Base-by-base conservation (phyloP, 2,113 vertebrate genomes). In the Prochilodus magdalenae region DNA sequence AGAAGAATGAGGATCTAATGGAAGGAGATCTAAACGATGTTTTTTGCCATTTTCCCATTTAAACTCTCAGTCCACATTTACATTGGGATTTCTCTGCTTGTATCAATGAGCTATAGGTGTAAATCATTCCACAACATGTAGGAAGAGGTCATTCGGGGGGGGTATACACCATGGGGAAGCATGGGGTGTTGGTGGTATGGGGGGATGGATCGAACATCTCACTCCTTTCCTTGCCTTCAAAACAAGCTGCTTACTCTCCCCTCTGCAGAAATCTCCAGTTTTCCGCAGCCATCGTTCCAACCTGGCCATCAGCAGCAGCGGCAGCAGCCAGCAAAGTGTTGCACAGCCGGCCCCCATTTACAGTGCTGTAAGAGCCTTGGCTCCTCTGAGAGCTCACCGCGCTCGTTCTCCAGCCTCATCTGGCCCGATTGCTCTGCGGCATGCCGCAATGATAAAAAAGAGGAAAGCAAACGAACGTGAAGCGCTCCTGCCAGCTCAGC, bases 401-500 rank as follows among this genome's bases (percentile, higher is more conserved):
- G 22, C 69, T 26, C 51, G 4, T 60, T 73, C 62, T 86, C 84
- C 62, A 63, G 81, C 84, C 79, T 84, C 80, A 83, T 90, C 89
- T 87, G 86, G 84, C 87, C 85, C 90, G 89, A 90, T 89, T 80
- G 90, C 86, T 81, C 74, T 85, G 88, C 75, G 71, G 71, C 89
- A 85, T 80, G 83, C 74, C 72, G 75, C 40, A 78, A 88, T 86
- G 87, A 91, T 89, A 91, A 90, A 90, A 87, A 75, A 90, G n/a
- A n/a, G n/a, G n/a, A n/a, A 36, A 89, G 47, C 5, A n/a, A 60
- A 69, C 18, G 89, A 91, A 90, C 86, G 85, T 83, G 85, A 73
- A 84, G 88, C 90, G 91, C 91, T 93, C 92, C 90, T 89, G 85
- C 83, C 89, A 86, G 86, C 86, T 86, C 83, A 76, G 67, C 93